These are phyloP conservation scores for Eristalinus sepulchralis DNA, from an alignment of 2,888 invertebrate species.

Conservation along the genomic window DNA sequence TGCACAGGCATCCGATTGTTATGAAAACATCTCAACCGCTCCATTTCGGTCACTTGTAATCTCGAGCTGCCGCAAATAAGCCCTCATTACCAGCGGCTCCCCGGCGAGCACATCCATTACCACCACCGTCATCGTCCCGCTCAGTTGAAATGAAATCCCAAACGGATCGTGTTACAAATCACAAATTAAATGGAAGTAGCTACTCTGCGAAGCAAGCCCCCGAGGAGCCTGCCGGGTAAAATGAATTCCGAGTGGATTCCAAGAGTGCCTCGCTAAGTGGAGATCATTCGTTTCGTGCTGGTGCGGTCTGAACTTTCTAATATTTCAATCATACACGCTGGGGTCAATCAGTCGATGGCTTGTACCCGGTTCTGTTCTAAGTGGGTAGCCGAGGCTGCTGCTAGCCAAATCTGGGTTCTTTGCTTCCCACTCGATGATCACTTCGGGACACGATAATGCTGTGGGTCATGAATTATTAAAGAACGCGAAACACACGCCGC, in stretches of 20 bases:
- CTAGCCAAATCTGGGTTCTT: conserved; percentile 10
- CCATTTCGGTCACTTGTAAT: conserved; percentile 25
- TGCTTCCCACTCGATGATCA: conserved; percentile 26
- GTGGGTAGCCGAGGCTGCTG: conserved; percentile 3
- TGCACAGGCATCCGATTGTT: neutral
- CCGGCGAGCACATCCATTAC: neutral
- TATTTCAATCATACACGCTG: conserved; percentile 51
- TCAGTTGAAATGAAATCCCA: neutral
- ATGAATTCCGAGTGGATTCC: conserved; percentile 43
- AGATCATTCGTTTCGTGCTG: conserved; percentile 25
- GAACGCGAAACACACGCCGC: neutral
- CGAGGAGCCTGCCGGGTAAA: conserved; percentile 5
- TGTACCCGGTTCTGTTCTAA: conserved; percentile 17
- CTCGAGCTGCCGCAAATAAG: conserved; percentile 19
- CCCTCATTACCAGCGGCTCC: conserved; percentile 1
- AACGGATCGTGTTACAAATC: conserved; percentile 38
- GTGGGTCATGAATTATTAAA: conserved; percentile 54
- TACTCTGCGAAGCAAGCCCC: conserved; percentile 10
- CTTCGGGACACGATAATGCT: neutral
- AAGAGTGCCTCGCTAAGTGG: conserved; percentile 21
- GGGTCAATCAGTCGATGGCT: conserved; percentile 34
- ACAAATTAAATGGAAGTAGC: conserved; percentile 61
- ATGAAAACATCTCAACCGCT: conserved; percentile 26
- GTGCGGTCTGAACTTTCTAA: conserved; percentile 51
- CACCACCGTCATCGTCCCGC: neutral